Base-by-base conservation (phyloP, 2,113 vertebrate genomes). In the Nothobranchius kuhntae region DNA sequence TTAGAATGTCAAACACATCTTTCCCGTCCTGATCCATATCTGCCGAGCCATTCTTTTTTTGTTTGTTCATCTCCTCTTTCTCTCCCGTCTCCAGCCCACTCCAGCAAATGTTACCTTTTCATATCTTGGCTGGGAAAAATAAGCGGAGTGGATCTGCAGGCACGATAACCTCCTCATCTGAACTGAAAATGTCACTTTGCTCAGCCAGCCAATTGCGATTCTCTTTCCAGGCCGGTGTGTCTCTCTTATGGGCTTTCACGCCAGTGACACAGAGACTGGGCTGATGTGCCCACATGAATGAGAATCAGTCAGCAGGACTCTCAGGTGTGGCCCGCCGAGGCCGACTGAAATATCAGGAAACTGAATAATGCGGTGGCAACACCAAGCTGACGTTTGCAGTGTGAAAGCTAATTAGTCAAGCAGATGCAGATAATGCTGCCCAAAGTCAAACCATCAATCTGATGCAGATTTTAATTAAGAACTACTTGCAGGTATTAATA, bases 101-200 rank as follows among this genome's bases (percentile, higher is more conserved):
- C 73, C 75, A 77, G 75, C 73, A 89, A 89, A 89, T 91, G 83
- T 89, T 89, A 86, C 85, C 67, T 73, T 85, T 86, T 88, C 81
- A 78, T 84, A 91, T 86, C 81, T 51, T 53, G 58, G 61, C 48
- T 75, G 36, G 30, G 60, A 76, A 81, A 30, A 86, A 85, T 78
- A 73, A 53, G 53, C 42, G 80, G 72, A 71, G 77, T 67, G 64
- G 83, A 86, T 87, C 64, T 47, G 67, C 69, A 65, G 71, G 59
- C 67, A 38, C 11, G 84, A 88, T 91, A 90, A 91, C 89, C 88
- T 89, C 75, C 64, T 45, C 48, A 2, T 71, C 62, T 66, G 69
- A 81, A 83, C 79, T 78, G 82, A 74, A 90, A 90, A 91, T 91
- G 89, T 80, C 89, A 90, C 72, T 45, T 69, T 9, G 45, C 57